Conservation (phyloP, 2,797 vertebrate genomes). For the Myotis pilosus region DNA sequence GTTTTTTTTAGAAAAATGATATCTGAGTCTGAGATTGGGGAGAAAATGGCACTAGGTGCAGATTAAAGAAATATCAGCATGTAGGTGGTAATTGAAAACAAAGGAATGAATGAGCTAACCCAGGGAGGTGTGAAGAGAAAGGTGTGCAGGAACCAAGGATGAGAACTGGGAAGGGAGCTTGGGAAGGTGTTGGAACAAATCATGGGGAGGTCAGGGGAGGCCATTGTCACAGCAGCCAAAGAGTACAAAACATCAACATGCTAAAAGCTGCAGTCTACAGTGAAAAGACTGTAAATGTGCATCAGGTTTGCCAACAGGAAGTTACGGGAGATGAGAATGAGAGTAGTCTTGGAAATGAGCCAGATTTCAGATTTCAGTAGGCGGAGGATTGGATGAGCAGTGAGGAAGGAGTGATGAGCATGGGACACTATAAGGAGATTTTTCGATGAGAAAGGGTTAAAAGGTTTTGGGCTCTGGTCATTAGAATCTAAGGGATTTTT, state of each 20-base stretch:
- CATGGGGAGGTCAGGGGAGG: not conserved
- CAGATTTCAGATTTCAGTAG: not conserved
- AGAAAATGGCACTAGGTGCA: not conserved
- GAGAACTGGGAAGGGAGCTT: not conserved
- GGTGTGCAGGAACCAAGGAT: not conserved
- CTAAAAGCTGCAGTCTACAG: not conserved
- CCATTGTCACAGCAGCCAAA: not conserved
- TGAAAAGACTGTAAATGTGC: not conserved
- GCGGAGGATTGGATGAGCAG: not conserved
- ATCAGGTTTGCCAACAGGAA: not conserved
- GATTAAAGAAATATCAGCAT: not conserved
- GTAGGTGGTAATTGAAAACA: not conserved
- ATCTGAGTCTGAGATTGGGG: not conserved
- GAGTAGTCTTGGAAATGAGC: not conserved
- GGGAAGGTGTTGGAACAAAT: not conserved
- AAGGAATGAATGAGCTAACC: not conserved
- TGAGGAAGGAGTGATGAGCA: not conserved
- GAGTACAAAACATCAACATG: not conserved
- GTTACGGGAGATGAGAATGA: not conserved
- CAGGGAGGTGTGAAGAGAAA: not conserved
- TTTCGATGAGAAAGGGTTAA: not conserved
- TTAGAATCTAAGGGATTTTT: not conserved
- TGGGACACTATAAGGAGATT: not conserved
- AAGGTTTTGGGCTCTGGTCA: not conserved
- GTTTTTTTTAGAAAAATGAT: conserved; percentile 1